phyloP scores from a whole-genome alignment of 1,140 invertebrate genomes.

The Cotesia vestalis region DNA sequence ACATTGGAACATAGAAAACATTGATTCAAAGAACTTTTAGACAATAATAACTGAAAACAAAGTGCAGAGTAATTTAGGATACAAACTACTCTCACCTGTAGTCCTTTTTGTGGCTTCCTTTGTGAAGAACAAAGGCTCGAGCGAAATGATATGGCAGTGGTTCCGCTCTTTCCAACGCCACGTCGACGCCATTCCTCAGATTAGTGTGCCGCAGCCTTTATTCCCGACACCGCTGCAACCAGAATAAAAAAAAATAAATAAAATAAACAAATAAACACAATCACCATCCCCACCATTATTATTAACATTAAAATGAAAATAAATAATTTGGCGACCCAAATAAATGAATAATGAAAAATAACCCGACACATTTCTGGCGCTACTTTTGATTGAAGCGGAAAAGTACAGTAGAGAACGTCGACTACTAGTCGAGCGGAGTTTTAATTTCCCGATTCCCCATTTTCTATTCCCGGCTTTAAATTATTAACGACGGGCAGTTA shows the following conservation, averaged over 20 bases:
- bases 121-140: conserved; percentile 60
- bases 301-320: background rate
- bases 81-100: conserved; percentile 52
- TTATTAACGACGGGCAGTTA: background rate
- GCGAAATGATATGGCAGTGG: conserved; percentile 63
- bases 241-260: conserved; percentile 5
- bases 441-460: too few species aligned
- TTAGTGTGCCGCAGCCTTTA: conserved; percentile 53
- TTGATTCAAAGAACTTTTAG: too few species aligned
- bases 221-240: conserved; percentile 48
- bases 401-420: too few species aligned
- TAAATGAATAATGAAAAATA: too few species aligned
- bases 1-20: too few species aligned
- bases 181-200: conserved; percentile 64
- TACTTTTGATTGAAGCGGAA: too few species aligned
- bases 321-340: background rate
- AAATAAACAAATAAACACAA: background rate
- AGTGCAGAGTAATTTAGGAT: background rate
- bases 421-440: too few species aligned
- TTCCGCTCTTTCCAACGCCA: conserved; percentile 63
- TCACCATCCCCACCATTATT: background rate
- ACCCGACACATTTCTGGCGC: too few species aligned
- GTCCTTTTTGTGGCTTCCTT: conserved; percentile 58
- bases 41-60: background rate
- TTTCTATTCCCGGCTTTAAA: background rate